Evolutionary conservation across 2,113 vertebrate species (phyloP).

Genomic region (Euleptes europaea): DNA sequence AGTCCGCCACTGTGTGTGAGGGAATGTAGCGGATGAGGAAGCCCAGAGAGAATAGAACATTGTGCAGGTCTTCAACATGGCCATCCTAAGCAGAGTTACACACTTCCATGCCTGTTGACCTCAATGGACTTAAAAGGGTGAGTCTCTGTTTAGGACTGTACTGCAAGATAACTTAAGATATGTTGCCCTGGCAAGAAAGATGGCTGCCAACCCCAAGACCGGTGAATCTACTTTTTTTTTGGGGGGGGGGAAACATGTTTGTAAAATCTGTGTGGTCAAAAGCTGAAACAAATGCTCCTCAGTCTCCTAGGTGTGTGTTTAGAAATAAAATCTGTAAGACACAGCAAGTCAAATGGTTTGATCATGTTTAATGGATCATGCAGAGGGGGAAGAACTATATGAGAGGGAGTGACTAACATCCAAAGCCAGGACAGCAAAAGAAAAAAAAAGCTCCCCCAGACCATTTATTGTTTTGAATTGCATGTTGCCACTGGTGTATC

Average conservation of each 20-base stretch:
- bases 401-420: neutral
- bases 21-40: neutral
- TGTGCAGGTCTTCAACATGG: neutral
- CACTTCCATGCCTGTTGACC: too few species aligned
- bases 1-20: too few species aligned
- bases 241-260: neutral
- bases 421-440: constrained; percentile 71
- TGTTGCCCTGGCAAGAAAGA: neutral
- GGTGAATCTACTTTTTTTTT: neutral
- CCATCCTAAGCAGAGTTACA: too few species aligned
- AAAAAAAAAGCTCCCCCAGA: neutral
- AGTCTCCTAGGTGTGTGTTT: neutral
- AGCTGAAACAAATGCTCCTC: neutral
- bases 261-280: neutral
- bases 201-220: neutral
- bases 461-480: constrained; percentile 36
- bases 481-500: constrained; percentile 51
- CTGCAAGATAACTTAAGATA: neutral
- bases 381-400: neutral
- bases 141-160: too few species aligned
- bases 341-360: neutral
- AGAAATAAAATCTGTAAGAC: neutral
- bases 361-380: neutral
- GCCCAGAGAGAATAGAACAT: neutral
- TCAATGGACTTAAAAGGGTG: too few species aligned